Percentiles rank a stretch among this genome's conserved stretches.
These are phyloP conservation scores for Fukomys damarensis DNA, from an alignment of 2,113 vertebrate species.

Conservation along the genomic window DNA sequence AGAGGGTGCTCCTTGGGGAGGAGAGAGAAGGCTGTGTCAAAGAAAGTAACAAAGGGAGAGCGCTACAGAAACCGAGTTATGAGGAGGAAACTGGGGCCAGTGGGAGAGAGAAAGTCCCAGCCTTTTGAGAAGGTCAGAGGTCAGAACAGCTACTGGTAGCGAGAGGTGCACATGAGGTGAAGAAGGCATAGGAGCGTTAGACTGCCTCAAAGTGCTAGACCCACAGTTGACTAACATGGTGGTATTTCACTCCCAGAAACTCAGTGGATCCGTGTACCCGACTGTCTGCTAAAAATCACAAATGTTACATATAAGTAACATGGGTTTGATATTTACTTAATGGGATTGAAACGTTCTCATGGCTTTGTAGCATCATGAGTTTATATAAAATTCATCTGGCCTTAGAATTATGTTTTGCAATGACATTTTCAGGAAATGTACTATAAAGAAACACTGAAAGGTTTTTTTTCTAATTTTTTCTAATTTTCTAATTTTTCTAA, in stretches of 20 bases:
- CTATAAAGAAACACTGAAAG: neutral
- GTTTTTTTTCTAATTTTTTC: too few species aligned
- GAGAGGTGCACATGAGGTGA: neutral
- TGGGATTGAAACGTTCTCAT: neutral
- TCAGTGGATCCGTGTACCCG: neutral
- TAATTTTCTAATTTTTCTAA: too few species aligned
- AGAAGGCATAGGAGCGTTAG: neutral
- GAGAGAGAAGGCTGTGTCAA: neutral
- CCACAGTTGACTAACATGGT: rapidly evolving
- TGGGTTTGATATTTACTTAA: neutral
- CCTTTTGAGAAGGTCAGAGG: neutral
- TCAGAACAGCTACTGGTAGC: neutral
- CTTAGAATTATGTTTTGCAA: neutral
- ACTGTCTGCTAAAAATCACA: neutral
- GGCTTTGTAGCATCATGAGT: neutral
- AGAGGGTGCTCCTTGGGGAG: neutral
- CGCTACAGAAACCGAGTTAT: neutral
- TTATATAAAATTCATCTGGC: neutral
- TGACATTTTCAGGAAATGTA: constrained; percentile 23
- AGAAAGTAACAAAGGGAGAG: neutral
- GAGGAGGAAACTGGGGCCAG: neutral
- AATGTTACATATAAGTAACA: neutral
- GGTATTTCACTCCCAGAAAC: neutral
- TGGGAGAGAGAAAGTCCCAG: neutral
- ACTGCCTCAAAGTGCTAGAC: neutral